phyloP scores from a whole-genome alignment of 2,797 vertebrate species.

The Sebastes umbrosus region DNA sequence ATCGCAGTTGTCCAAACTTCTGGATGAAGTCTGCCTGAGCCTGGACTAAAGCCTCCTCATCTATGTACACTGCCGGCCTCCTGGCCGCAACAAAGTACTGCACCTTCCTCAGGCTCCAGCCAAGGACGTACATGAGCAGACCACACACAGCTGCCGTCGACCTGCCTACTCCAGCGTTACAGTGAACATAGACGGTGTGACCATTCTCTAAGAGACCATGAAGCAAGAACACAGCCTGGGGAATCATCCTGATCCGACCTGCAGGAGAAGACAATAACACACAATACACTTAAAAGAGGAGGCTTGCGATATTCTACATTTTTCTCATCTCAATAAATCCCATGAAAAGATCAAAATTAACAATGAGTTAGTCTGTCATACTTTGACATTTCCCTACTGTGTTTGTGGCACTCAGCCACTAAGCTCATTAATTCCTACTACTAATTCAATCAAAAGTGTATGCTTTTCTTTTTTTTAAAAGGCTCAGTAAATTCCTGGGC shows the following conservation, averaged over 20 bases:
- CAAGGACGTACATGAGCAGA: constrained; percentile 90
- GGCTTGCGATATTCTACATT: neutral
- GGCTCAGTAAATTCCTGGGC: neutral
- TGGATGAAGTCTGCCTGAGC: constrained; percentile 88
- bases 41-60: constrained; percentile 89
- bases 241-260: constrained; percentile 94
- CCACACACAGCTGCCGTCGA: constrained; percentile 92
- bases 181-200: constrained; percentile 95
- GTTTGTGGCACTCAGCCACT: neutral
- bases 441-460: neutral
- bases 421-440: neutral
- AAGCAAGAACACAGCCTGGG: constrained; percentile 93
- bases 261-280: constrained; percentile 24
- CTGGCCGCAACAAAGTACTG: constrained; percentile 90
- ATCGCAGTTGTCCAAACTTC: constrained; percentile 70
- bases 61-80: constrained; percentile 92
- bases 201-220: constrained; percentile 92
- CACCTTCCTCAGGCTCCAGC: constrained; percentile 92
- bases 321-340: neutral
- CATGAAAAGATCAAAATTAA: neutral
- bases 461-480: neutral
- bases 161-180: constrained; percentile 95
- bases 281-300: neutral
- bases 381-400: neutral
- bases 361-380: neutral